phyloP scores from a whole-genome alignment of 2,113 vertebrate genomes.

The Podiceps cristatus region DNA sequence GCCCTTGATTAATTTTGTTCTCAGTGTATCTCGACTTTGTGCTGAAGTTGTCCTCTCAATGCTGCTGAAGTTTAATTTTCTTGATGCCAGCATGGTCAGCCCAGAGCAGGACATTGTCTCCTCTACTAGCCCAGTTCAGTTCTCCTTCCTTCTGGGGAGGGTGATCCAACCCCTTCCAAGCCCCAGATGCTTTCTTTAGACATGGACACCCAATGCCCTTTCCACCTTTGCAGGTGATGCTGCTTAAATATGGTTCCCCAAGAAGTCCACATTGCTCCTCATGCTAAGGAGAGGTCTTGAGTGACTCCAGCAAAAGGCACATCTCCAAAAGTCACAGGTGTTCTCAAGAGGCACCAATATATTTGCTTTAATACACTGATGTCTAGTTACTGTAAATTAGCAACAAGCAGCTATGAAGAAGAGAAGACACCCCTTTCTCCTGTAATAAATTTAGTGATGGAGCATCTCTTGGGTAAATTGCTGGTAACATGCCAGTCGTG shows the following conservation, averaged over 20 bases:
- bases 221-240: background rate
- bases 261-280: background rate
- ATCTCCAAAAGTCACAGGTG: background rate
- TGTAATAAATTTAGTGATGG: background rate
- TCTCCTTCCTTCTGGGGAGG: background rate
- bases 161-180: background rate
- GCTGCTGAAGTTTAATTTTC: background rate
- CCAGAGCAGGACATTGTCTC: background rate
- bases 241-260: accelerated
- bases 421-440: background rate
- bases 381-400: background rate
- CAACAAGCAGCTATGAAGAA: background rate
- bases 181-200: background rate
- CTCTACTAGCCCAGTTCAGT: background rate
- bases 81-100: background rate
- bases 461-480: background rate
- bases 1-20: background rate
- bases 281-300: accelerated
- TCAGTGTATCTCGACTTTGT: background rate
- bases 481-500: background rate
- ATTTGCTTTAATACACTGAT: background rate
- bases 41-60: background rate
- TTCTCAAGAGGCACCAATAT: background rate
- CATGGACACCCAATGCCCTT: background rate
- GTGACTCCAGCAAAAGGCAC: background rate